Base-by-base conservation (phyloP, 2,888 invertebrate genomes). In the Leptopterna dolabrata region DNA sequence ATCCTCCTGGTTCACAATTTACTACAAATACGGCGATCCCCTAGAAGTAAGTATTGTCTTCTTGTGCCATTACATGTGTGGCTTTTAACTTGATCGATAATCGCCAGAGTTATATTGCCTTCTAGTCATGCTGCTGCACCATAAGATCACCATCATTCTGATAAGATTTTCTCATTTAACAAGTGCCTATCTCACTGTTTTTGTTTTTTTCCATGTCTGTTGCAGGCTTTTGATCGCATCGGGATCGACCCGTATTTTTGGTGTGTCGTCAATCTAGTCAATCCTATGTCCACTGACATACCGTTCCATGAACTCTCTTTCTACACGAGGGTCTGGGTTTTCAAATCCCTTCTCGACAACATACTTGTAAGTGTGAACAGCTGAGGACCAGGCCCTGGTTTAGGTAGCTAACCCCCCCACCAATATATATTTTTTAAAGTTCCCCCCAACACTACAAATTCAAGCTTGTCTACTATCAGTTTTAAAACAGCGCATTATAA, bases 161-260 rank as follows among this genome's bases (percentile, higher is more conserved):
- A n/a, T n/a, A n/a, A n/a, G n/a, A n/a, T n/a, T n/a, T n/a, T 7
- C 36, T 36, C 36, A 2, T 36, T 36, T 36, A 7, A 4, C 2
- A 4, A 7, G 36, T 4, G 36, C 36, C 36, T 4, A 4, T 36
- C 7, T 36, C 7, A 36, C 7, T 36, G 7, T 36, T 36, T 36
- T 36, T 36, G 7, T 36, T 36, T 36, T 4, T n/a, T 51, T n/a
- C n/a, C 90, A 90, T 88, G 90, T 43, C 14, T 27, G n/a, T 78
- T 55, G 1, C 81, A 93, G 93, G 92, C 93, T 51, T 92, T 93
- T 88, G 92, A 92, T 82, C 91, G 91, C 29, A 91, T 93, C 27
- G 94, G 94, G 0, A 91, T 94, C 19, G 94, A 94, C 89, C 93
- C 93, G 24, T 91, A 92, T 88, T 94, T 94, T 90, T 94, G 94